Percentiles rank a stretch among this genome's conserved stretches.
Evolutionary conservation across 2,797 vertebrate genomes (phyloP).

Genomic region (Argentina silus): DNA sequence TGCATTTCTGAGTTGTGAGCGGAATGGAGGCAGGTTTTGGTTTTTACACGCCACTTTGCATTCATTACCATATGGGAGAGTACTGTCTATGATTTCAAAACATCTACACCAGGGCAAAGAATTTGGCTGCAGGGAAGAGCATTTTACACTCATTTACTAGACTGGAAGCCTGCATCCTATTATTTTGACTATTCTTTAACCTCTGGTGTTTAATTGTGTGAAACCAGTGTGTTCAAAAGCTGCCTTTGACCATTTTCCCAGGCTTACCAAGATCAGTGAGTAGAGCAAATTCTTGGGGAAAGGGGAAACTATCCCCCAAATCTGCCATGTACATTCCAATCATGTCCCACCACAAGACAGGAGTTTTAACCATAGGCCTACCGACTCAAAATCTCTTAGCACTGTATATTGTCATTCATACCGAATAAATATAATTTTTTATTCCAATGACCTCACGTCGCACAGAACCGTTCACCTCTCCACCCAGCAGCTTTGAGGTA

Average conservation of each 20-base stretch:
- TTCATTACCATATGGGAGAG: conserved; percentile 71
- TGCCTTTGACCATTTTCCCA: conserved; percentile 62
- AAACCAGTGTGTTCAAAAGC: conserved; percentile 71
- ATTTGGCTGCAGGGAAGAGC: conserved; percentile 76
- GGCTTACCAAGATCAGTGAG: conserved; percentile 1
- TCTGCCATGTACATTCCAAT: background rate
- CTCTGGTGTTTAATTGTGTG: conserved; percentile 76
- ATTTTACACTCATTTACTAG: conserved; percentile 81
- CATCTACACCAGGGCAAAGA: conserved; percentile 72
- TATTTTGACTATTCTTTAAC: conserved; percentile 84
- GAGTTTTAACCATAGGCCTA: background rate
- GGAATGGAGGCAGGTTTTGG: conserved; percentile 20
- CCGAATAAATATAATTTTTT: conserved; percentile 71
- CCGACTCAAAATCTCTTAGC: conserved; percentile 23
- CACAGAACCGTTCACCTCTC: conserved; percentile 71
- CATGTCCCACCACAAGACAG: background rate
- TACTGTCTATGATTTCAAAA: conserved; percentile 76
- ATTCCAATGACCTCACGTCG: conserved; percentile 66
- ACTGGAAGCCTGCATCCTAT: conserved; percentile 76
- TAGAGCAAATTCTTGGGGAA: conserved; percentile 17
- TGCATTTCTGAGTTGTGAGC: conserved; percentile 59
- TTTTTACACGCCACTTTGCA: conserved; percentile 72
- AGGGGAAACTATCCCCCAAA: conserved; percentile 30
- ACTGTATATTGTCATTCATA: conserved; percentile 41
- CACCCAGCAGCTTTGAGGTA: conserved; percentile 63